Conservation (phyloP, 2,797 vertebrate species). For the Octomys mimax region DNA sequence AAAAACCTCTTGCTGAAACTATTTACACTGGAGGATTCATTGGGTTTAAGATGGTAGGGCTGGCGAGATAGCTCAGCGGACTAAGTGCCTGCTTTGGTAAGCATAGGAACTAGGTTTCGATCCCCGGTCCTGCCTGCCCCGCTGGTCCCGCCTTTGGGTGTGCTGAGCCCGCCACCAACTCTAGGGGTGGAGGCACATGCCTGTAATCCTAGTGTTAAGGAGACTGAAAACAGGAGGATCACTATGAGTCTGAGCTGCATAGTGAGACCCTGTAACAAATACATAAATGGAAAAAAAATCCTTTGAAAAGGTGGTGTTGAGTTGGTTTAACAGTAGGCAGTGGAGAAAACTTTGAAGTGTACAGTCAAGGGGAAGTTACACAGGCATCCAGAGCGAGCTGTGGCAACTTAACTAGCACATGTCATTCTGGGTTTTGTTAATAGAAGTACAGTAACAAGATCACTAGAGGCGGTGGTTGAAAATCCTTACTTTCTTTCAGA, state of each 20-base stretch:
- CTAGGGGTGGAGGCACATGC: too few relatives aligned
- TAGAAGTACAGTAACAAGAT: not conserved
- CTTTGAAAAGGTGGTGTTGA: not conserved
- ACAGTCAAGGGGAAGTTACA: not conserved
- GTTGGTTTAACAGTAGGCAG: not conserved
- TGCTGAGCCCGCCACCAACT: too few relatives aligned
- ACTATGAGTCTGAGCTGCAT: too few relatives aligned
- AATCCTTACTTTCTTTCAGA: slow-evolving; percentile 18
- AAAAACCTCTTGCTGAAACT: slow-evolving; percentile 40
- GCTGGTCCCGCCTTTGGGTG: too few relatives aligned
- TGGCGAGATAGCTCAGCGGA: too few relatives aligned
- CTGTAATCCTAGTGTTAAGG: too few relatives aligned
- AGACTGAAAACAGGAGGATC: too few relatives aligned
- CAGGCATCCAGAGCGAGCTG: not conserved
- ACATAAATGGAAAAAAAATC: too few relatives aligned
- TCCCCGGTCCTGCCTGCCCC: too few relatives aligned
- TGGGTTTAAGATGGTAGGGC: not conserved
- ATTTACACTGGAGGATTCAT: slow-evolving; percentile 41
- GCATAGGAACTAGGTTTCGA: too few relatives aligned
- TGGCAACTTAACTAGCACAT: not conserved
- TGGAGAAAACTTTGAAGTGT: not conserved
- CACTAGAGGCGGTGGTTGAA: slow-evolving; percentile 1
- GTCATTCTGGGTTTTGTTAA: not conserved
- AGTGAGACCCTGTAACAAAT: too few relatives aligned
- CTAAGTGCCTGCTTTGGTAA: too few relatives aligned